Percentiles rank a stretch among this genome's conserved stretches.
Conservation (phyloP, 1,140 invertebrate genomes). For the Brachionus koreanus region DNA sequence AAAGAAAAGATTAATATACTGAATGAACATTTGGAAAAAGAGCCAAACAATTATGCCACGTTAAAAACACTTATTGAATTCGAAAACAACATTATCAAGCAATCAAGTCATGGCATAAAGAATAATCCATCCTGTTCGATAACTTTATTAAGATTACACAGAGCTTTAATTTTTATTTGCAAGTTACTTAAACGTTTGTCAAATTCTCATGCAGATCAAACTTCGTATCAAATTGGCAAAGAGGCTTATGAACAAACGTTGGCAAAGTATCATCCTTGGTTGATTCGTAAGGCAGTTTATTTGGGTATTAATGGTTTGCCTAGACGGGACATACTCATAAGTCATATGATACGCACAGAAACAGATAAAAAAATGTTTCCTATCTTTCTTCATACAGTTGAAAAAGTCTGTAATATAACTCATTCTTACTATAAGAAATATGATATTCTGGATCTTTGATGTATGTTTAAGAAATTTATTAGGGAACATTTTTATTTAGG, state of each 20-base stretch:
- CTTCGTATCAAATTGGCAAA: conserved; percentile 70
- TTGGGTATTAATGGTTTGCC: conserved; percentile 84
- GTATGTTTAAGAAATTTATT: too few species aligned
- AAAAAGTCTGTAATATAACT: conserved; percentile 69
- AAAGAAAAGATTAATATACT: background rate
- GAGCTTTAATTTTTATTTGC: conserved; percentile 85
- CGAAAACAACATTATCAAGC: background rate
- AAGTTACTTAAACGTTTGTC: conserved; percentile 71
- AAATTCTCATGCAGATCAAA: conserved; percentile 66
- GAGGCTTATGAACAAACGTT: conserved; percentile 76
- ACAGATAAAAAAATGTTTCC: conserved; percentile 62
- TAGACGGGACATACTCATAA: conserved; percentile 55
- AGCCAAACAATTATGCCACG: background rate
- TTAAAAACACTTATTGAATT: background rate
- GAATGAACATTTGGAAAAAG: background rate
- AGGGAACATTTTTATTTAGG: too few species aligned
- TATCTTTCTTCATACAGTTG: conserved; percentile 67
- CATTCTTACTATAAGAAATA: conserved; percentile 69
- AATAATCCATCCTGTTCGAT: conserved; percentile 65
- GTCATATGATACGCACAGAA: conserved; percentile 47
- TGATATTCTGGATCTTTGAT: conserved; percentile 65
- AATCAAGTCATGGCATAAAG: background rate
- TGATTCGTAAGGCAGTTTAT: conserved; percentile 64
- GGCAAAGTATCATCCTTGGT: conserved; percentile 79
- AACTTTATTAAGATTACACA: conserved; percentile 79